Base-by-base conservation (phyloP, 2,797 vertebrate genomes). In the Aldrovandia affinis region DNA sequence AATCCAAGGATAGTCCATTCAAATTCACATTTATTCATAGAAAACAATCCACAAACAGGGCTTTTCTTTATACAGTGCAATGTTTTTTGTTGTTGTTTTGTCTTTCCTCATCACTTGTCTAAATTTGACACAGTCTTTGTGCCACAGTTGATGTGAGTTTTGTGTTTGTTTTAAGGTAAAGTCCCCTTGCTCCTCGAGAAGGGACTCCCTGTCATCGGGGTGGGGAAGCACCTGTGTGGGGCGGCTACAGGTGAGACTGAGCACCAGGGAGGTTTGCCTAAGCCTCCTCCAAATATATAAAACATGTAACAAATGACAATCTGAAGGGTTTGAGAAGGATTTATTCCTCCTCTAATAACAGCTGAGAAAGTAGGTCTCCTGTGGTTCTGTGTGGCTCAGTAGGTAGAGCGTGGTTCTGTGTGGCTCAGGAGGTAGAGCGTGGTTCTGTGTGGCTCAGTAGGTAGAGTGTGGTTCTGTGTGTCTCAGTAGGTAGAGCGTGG, bases 181-280 rank as follows among this genome's bases (percentile, higher is more conserved):
- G 96, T 99, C 5, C 96, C 97, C 42, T 63, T 96, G 86, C 91
- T 98, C 77, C 87, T 68, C 81, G 91, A 96, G 88, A 94, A 95
- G 85, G 93, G 88, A 18, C 89, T 97, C 12, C 96, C 97, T 0
- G 87, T 98, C 44, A 94, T 99, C 12, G 98, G 96, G 83, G 97
- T 99, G 10, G 98, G 98, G 20, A 99, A 99, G 84, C 98, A 99
- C 88, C 89, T 99, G 78, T 99, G 98, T 92, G 98, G 98, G 85
- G 95, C 96, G 14, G 98, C 97, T 0, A 99, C 98, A 94, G 98
- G 98, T 99, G 90, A 39, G 20, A 28, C 44, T 36, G 20, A 70
- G 14, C 52, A 73, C 33, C 44, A 12, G 25, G 0, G 30, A 79
- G 18, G 36, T 28, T 63, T n/a, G 59, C 22, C 3, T 61, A 61